Conservation (phyloP, 2,797 vertebrate species). For the Borostomias antarcticus region DNA sequence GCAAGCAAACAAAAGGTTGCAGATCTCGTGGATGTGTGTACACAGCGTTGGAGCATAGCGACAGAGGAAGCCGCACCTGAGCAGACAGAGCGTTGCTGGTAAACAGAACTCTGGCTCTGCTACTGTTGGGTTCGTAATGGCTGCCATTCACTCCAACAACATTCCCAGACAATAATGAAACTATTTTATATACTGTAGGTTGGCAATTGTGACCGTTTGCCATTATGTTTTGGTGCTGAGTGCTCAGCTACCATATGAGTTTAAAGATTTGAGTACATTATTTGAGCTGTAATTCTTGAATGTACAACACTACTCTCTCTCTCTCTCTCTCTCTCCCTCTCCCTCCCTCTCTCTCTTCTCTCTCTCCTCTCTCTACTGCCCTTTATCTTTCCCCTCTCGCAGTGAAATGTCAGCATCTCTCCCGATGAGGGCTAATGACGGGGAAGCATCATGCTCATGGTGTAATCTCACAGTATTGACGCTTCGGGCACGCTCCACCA, state of each 20-base stretch:
- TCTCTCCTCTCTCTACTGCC: not conserved
- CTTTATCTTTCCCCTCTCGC: not conserved
- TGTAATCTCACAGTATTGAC: conserved; percentile 28
- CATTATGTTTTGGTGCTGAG: too few relatives aligned
- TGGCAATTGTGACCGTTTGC: too few relatives aligned
- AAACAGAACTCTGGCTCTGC: too few relatives aligned
- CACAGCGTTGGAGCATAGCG: conserved; percentile 33
- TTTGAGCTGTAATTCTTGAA: not conserved
- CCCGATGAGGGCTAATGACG: conserved; percentile 17
- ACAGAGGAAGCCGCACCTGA: not conserved
- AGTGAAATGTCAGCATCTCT: conserved; percentile 18
- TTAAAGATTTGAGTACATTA: too few relatives aligned
- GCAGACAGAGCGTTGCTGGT: conserved; percentile 16
- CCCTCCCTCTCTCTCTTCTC: not conserved
- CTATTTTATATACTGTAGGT: too few relatives aligned
- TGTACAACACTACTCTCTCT: not conserved
- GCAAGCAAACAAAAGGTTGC: conserved; percentile 25
- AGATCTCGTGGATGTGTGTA: conserved; percentile 39
- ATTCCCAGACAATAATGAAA: not conserved
- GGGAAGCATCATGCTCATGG: conserved; percentile 13
- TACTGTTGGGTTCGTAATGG: too few relatives aligned
- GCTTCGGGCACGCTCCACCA: conserved; percentile 19
- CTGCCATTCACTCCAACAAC: too few relatives aligned
- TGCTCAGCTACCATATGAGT: too few relatives aligned
- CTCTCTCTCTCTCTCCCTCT: not conserved